Evolutionary conservation across 2,888 invertebrate genomes (phyloP).

Genomic region (Pseudanteris insignis): DNA sequence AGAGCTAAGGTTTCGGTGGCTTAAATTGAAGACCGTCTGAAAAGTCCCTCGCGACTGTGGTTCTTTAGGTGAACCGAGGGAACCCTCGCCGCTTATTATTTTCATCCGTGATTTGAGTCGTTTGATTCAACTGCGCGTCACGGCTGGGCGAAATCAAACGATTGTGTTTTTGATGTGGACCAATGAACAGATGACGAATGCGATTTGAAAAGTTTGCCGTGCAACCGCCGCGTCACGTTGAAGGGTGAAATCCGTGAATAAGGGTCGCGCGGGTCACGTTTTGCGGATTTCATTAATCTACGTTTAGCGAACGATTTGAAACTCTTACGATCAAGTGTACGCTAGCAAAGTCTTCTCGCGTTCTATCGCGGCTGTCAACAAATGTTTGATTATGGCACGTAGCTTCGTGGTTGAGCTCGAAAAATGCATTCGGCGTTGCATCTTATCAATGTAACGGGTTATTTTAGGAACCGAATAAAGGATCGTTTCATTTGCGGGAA

Average conservation of each 20-base stretch:
- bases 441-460: no score
- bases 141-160: slow-evolving; percentile 46
- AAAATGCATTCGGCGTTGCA: no score
- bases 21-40: slow-evolving; percentile 51
- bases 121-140: slow-evolving; percentile 47
- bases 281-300: slow-evolving; percentile 12
- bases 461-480: no score
- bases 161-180: slow-evolving; percentile 55
- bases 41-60: slow-evolving; percentile 38
- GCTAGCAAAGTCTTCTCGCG: no score
- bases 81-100: slow-evolving; percentile 50
- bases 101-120: slow-evolving; percentile 58
- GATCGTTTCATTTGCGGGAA: no score
- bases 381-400: no score
- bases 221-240: slow-evolving; percentile 8
- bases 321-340: neutral
- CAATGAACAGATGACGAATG: slow-evolving; percentile 47
- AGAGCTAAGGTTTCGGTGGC: slow-evolving; percentile 42
- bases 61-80: slow-evolving; percentile 19
- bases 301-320: slow-evolving; percentile 1
- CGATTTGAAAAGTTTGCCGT: slow-evolving; percentile 27
- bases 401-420: no score
- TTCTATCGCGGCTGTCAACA: no score
- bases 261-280: slow-evolving; percentile 14
- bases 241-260: slow-evolving; percentile 14